Evolutionary conservation across 2,888 invertebrate genomes (phyloP).

Genomic region (Zhuqinia jingwanae): DNA sequence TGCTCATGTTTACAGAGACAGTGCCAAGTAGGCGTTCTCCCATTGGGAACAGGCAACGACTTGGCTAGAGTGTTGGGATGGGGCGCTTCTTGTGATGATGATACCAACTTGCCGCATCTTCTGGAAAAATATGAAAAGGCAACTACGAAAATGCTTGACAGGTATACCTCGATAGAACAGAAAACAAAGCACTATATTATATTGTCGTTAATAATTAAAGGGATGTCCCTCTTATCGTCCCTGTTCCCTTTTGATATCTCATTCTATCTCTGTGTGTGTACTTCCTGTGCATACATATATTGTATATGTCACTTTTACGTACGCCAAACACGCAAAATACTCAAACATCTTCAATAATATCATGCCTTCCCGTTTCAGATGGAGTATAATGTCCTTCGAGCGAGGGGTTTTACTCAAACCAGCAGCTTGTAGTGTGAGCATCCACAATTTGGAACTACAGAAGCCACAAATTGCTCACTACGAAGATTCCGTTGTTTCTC

Average conservation of each 20-base stretch:
- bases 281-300: neutral
- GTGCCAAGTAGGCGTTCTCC: slow-evolving; percentile 96
- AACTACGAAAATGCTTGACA: slow-evolving; percentile 98
- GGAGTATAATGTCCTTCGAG: slow-evolving; percentile 96
- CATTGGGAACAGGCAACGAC: slow-evolving; percentile 98
- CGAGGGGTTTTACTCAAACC: slow-evolving; percentile 78
- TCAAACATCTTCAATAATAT: neutral
- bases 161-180: slow-evolving; percentile 82
- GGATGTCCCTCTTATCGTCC: neutral
- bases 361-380: slow-evolving; percentile 83
- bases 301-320: too few relatives aligned
- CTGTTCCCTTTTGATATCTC: neutral
- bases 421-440: slow-evolving; percentile 75
- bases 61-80: slow-evolving; percentile 96
- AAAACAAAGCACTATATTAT: too few relatives aligned
- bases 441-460: slow-evolving; percentile 70
- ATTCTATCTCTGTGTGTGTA: neutral
- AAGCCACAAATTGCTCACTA: slow-evolving; percentile 85
- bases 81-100: slow-evolving; percentile 98
- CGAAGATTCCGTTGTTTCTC: slow-evolving; percentile 89
- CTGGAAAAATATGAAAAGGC: slow-evolving; percentile 97
- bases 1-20: slow-evolving; percentile 85
- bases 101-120: slow-evolving; percentile 94
- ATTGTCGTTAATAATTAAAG: neutral
- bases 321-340: neutral